Conservation (phyloP, 2,113 vertebrate species). For the Laticauda colubrina region DNA sequence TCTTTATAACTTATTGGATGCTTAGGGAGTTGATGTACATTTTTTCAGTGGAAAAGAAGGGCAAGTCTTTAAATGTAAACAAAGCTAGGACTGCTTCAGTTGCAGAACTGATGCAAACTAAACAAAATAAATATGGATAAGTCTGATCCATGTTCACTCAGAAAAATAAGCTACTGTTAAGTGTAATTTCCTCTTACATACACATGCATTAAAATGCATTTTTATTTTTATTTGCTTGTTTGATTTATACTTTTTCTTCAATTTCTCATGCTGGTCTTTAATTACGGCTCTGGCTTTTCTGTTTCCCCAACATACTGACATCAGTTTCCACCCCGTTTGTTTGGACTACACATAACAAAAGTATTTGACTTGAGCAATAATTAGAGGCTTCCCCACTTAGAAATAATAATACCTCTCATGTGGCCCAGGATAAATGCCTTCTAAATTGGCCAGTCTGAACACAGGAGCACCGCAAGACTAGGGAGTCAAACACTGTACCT, state of each 20-base stretch:
- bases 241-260: neutral
- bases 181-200: neutral
- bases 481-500: constrained; percentile 65
- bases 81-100: neutral
- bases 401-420: constrained; percentile 45
- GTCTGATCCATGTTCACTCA: neutral
- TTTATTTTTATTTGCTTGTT: neutral
- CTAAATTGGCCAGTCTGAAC: constrained; percentile 64
- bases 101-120: too few species aligned
- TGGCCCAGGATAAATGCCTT: constrained; percentile 40
- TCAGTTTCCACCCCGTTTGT: neutral
- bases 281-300: neutral
- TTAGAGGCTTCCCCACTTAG: constrained; percentile 11
- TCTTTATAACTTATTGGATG: neutral
- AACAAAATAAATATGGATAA: neutral
- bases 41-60: neutral
- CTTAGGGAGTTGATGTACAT: too few species aligned
- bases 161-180: neutral
- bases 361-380: constrained; percentile 10
- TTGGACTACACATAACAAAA: neutral
- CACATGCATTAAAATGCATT: neutral
- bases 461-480: constrained; percentile 48
- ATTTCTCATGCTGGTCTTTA: neutral
- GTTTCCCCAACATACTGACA: neutral
- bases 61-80: neutral